phyloP scores from a whole-genome alignment of 2,113 vertebrate genomes.

The Rattus rattus region DNA sequence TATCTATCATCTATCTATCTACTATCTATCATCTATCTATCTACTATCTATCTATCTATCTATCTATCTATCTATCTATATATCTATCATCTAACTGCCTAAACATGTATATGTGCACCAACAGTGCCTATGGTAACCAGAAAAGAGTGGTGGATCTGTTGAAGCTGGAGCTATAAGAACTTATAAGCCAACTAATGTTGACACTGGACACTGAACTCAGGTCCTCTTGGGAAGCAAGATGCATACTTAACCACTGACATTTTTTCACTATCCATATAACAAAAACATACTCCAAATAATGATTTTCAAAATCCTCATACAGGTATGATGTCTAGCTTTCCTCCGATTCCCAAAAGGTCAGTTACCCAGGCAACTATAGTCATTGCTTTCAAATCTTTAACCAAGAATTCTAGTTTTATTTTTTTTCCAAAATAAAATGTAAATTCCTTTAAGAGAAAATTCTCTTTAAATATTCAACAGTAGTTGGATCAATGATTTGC shows the following conservation, averaged over 20 bases:
- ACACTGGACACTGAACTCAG: not conserved
- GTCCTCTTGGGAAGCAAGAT: not conserved
- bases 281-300: not conserved
- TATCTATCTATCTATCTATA: not conserved
- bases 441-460: constrained; percentile 66
- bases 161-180: not conserved
- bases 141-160: not conserved
- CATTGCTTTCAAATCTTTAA: constrained; percentile 30
- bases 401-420: constrained; percentile 51
- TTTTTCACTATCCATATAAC: not conserved
- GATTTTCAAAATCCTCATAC: constrained; percentile 4
- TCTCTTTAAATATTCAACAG: constrained; percentile 53
- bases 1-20: not conserved
- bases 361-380: not conserved
- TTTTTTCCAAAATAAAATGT: constrained; percentile 55
- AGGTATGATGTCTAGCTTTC: not conserved
- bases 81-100: not conserved
- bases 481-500: constrained; percentile 50
- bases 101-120: not conserved
- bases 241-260: not conserved
- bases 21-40: not conserved
- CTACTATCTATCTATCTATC: not conserved
- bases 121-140: not conserved
- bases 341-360: not conserved
- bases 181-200: not conserved